phyloP scores from a whole-genome alignment of 2,113 vertebrate species.

The Oreochromis aureus region DNA sequence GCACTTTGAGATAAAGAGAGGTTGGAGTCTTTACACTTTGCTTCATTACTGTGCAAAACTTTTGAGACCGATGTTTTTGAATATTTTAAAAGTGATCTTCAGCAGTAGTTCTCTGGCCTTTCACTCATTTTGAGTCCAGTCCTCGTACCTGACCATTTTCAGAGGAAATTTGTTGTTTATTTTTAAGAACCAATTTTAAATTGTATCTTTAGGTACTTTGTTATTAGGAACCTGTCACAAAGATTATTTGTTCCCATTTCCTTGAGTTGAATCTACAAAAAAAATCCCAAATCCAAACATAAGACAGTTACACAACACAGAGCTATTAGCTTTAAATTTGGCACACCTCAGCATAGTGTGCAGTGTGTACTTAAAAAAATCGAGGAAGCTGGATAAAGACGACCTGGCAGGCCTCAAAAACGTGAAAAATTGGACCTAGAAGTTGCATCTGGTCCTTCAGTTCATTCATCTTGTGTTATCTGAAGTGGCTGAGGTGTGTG shows the following conservation, averaged over 20 bases:
- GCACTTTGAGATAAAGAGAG: slow-evolving; percentile 73
- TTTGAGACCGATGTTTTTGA: background rate
- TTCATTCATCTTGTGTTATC: background rate
- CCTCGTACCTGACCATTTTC: background rate
- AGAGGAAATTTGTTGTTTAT: background rate
- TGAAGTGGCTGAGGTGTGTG: background rate
- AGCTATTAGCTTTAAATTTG: background rate
- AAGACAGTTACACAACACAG: background rate
- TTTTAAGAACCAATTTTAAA: background rate
- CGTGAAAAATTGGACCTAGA: background rate
- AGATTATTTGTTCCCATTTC: background rate
- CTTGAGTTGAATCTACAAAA: background rate
- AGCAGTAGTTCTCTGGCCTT: background rate
- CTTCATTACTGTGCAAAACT: background rate
- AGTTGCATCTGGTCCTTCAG: background rate
- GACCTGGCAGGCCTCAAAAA: background rate
- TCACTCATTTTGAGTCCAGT: background rate
- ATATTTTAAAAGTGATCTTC: background rate
- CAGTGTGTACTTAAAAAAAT: background rate
- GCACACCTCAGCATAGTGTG: background rate
- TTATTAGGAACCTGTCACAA: background rate
- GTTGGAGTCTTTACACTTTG: background rate
- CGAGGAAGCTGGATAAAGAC: background rate
- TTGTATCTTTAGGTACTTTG: background rate
- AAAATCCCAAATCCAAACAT: background rate